Evolutionary conservation across 2,797 vertebrate species (phyloP), one percentile per base, ranked within the genome.

Genomic region (Thamnophis elegans): DNA sequence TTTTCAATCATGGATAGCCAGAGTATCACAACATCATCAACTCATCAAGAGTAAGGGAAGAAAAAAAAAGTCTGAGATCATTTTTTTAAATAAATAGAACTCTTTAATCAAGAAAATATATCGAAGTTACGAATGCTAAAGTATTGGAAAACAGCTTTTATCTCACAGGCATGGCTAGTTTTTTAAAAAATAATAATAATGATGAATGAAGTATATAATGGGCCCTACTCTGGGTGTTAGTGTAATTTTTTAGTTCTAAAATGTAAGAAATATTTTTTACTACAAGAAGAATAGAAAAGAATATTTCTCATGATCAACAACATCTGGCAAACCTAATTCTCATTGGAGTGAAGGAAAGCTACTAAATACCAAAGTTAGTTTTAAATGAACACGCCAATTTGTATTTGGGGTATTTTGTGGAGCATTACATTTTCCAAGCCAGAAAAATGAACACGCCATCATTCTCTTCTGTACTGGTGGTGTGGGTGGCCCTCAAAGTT

Each of bases 321-420:
- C 85, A 93, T 93, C 92, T 93, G 89, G 89, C 89, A 93, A 91
- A 91, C 11, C 58, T 93, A 82, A 93, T 85, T 91, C 51, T 93
- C 86, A 92, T 87, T 59, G 59, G 55, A 47, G 58, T 20, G 51
- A 91, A 32, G 62, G 68, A n/a, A 16, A 90, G 12, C 58, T 92
- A 95, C 68, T 56, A 88, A 14, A 0, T n/a, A 87, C 16, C 93
- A 93, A n/a, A 91, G 22, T 18, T 28, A 56, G 85, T 59, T 13
- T 53, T 53, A 73, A 32, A 22, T 22, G 36, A 94, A 86, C 2
- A 59, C n/a, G 65, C 3, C 86, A 62, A 59, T 92, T 16, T n/a
- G 9, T 55, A 58, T 58, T 6, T 0, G 58, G 88, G 91, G 14
- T 36, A 36, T 25, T 11, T 88, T 3, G 47, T 82, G 55, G n/a